Conservation (phyloP, 1,140 invertebrate genomes). For the Whitmania pigra region DNA sequence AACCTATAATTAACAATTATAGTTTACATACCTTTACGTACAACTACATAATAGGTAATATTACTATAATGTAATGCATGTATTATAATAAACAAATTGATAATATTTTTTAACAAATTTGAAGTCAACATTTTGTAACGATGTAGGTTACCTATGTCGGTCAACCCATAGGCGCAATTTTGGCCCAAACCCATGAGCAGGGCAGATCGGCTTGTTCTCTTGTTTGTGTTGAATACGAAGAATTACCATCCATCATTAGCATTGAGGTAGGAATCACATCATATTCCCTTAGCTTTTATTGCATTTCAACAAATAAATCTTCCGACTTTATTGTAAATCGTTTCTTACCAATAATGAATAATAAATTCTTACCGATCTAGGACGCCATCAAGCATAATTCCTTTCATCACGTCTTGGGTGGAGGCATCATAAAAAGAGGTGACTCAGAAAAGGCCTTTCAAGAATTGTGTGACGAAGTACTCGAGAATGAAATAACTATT, state of each 20-base stretch:
- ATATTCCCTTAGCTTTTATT: not conserved
- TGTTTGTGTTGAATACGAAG: conserved; percentile 34
- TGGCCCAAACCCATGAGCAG: conserved; percentile 32
- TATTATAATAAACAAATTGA: too few species aligned
- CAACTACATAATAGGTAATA: too few species aligned
- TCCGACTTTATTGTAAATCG: too few species aligned
- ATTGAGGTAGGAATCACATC: conserved; percentile 50
- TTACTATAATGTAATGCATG: too few species aligned
- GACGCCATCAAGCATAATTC: conserved; percentile 2
- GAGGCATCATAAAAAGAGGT: conserved; percentile 47
- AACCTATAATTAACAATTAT: too few species aligned
- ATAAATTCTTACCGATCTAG: not conserved
- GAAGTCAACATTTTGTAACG: too few species aligned
- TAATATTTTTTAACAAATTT: too few species aligned
- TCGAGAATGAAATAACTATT: conserved; percentile 54
- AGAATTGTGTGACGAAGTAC: conserved; percentile 45
- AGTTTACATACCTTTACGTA: too few species aligned
- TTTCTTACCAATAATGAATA: not conserved
- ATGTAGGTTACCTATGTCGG: too few species aligned
- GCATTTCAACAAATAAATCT: not conserved
- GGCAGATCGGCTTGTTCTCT: conserved; percentile 34
- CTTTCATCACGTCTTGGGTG: not conserved
- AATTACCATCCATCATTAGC: conserved; percentile 59
- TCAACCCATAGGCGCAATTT: conserved; percentile 33
- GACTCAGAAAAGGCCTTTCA: conserved; percentile 52